phyloP scores from a whole-genome alignment of 2,888 invertebrate species.

The Epinotia nisella region DNA sequence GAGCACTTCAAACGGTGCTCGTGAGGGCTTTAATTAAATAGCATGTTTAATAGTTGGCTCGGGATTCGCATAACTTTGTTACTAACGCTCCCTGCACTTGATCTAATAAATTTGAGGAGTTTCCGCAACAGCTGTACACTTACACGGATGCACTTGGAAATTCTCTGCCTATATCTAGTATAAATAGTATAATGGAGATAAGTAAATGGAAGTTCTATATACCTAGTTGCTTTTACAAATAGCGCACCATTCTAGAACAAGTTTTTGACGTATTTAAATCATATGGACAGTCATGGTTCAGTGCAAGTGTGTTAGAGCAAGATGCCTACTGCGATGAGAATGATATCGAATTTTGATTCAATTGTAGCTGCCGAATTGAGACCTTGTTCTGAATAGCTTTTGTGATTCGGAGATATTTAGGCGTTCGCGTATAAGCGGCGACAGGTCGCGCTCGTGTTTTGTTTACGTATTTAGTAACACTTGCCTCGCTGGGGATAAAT shows the following conservation, averaged over 20 bases:
- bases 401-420: slow-evolving; percentile 45
- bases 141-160: slow-evolving; percentile 4
- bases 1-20: slow-evolving; percentile 3
- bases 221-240: not conserved
- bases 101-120: slow-evolving; percentile 25
- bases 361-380: not conserved
- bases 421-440: slow-evolving; percentile 65
- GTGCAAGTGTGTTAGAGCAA: no score
- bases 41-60: slow-evolving; percentile 25
- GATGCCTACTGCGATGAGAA: not conserved
- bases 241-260: not conserved
- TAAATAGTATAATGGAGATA: no score
- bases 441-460: slow-evolving; percentile 59
- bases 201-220: slow-evolving; percentile 1
- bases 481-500: slow-evolving; percentile 62
- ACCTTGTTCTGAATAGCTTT: not conserved
- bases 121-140: slow-evolving; percentile 9
- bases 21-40: slow-evolving; percentile 30
- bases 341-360: not conserved
- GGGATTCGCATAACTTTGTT: slow-evolving; percentile 32
- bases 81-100: slow-evolving; percentile 10
- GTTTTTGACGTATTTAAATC: not conserved
- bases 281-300: not conserved
- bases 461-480: slow-evolving; percentile 57
- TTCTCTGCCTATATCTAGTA: not conserved